These are phyloP conservation scores for Aradophagus sp. DNA, from an alignment of 1,140 invertebrate species.

Conservation along the genomic window DNA sequence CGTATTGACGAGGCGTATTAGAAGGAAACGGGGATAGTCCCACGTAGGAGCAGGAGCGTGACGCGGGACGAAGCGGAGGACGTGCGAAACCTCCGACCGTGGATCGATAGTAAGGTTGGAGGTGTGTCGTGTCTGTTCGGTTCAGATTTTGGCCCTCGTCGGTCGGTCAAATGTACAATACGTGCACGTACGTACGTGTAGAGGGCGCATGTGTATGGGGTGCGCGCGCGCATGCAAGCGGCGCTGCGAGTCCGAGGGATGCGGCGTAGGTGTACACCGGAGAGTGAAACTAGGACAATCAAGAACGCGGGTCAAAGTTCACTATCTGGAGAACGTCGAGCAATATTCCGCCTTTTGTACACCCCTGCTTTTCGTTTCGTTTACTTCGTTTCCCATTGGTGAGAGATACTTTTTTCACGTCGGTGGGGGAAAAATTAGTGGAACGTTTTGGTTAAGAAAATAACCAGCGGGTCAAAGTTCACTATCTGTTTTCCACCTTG, in stretches of 20 bases:
- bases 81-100: constrained; percentile 70
- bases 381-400: no score
- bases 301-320: constrained; percentile 55
- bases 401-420: no score
- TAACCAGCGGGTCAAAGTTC: no score
- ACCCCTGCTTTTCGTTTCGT: neutral
- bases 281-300: constrained; percentile 51
- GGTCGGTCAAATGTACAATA: constrained; percentile 55
- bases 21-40: neutral
- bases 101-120: constrained; percentile 74
- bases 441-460: no score
- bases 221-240: constrained; percentile 14
- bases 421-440: no score
- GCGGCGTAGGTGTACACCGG: constrained; percentile 29
- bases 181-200: constrained; percentile 1
- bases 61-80: constrained; percentile 60
- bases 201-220: constrained; percentile 4
- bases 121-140: constrained; percentile 70
- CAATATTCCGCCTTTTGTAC: constrained; percentile 5
- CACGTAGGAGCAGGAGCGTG: neutral
- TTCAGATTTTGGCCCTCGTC: constrained; percentile 56
- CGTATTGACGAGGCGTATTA: no score
- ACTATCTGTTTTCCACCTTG: no score
- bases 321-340: constrained; percentile 31
- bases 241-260: constrained; percentile 38